Evolutionary conservation across 2,888 invertebrate species (phyloP), one percentile per base, ranked within the genome.

Genomic region (Unio delphinus): DNA sequence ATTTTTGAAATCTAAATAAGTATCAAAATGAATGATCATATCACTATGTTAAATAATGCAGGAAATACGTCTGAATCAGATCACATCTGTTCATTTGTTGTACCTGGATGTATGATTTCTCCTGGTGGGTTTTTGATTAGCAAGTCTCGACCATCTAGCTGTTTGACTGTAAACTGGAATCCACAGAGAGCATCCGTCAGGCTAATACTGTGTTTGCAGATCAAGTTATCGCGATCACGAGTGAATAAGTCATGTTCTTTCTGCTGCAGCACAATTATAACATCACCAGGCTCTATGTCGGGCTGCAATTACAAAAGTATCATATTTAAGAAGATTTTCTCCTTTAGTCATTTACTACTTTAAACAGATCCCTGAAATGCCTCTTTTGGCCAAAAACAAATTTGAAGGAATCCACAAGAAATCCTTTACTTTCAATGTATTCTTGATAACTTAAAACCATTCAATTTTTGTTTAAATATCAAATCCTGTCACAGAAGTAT

Each of bases 171-270:
- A 90, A 95, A 94, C 71, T 93, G 92, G 90, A 96, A 95, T 8
- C 98, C 98, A 91, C 97, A 97, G 17, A 98, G 91, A 20, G 98
- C 96, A 89, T 98, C 96, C 4, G 95, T 95, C 66, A 98, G 90
- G 60, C 94, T 93, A 60, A 98, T 93, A 70, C 93, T 93, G 85
- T 94, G 93, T 76, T 93, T 93, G 90, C 96, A 93, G 76, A 86
- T 87, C 63, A 92, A 87, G 82, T 92, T 94, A 88, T 94, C 93
- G 66, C 94, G 94, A 71, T 93, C 93, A 76, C 98, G 92, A 86
- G 94, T 93, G 90, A 96, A 98, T 60, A 92, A 86, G 7, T 94
- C 93, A 91, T 98, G 96, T 15, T 93, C 92, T 87, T 94, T 94
- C 88, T 94, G 94, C 86, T 95, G 94, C 71, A 98, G 90, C 60